Conservation (phyloP, 35 echinoderm and acorn worm genomes). For the Holothuria glaberrima region DNA sequence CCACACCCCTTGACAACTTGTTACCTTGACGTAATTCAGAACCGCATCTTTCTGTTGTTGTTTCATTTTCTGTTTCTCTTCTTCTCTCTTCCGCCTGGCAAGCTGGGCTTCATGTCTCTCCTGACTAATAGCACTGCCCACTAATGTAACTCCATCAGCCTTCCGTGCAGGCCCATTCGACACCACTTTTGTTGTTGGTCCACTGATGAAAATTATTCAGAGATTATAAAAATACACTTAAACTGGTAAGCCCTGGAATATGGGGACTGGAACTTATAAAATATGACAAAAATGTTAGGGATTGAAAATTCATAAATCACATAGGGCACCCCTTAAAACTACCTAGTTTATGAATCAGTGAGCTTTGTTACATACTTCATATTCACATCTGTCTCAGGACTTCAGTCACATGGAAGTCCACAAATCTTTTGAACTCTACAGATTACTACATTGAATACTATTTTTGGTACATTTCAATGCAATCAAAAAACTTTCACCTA, state of each 20-base stretch:
- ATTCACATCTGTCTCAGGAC: too few relatives aligned
- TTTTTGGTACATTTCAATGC: too few relatives aligned
- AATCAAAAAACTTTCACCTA: too few relatives aligned
- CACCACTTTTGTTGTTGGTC: conserved; percentile 1
- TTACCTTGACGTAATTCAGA: conserved; percentile 75
- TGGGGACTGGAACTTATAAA: too few relatives aligned
- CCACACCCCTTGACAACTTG: not conserved
- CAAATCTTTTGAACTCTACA: too few relatives aligned
- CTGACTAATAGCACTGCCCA: conserved; percentile 15
- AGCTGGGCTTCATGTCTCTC: conserved; percentile 89
- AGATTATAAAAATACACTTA: not conserved
- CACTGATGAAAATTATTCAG: not conserved
- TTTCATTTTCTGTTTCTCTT: conserved; percentile 74
- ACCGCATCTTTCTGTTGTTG: conserved; percentile 76
- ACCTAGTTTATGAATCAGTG: too few relatives aligned
- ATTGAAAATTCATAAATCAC: too few relatives aligned
- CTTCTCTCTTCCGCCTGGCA: conserved; percentile 60
- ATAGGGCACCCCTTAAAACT: not conserved
- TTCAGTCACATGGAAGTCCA: too few relatives aligned
- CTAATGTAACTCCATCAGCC: not conserved
- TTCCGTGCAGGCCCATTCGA: conserved; percentile 24
- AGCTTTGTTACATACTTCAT: too few relatives aligned
- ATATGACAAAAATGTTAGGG: too few relatives aligned
- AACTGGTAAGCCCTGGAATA: too few relatives aligned
- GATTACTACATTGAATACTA: too few relatives aligned